Evolutionary conservation across 2,797 vertebrate species (phyloP).

Genomic region (Triplophysa yarkandensis): DNA sequence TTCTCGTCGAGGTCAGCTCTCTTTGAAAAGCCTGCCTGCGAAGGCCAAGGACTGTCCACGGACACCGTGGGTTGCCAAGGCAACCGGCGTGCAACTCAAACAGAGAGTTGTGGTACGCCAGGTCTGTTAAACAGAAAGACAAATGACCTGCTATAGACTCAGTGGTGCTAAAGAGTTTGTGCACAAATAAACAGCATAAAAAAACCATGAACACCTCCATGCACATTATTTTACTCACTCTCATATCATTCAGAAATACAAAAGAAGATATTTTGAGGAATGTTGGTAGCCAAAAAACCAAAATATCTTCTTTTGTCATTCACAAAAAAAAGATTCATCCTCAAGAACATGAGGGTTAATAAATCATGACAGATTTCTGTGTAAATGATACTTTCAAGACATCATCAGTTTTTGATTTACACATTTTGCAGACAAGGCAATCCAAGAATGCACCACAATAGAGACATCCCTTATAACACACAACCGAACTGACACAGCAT

Average conservation of each 20-base stretch:
- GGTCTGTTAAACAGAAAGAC: constrained; percentile 41
- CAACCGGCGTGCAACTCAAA: constrained; percentile 49
- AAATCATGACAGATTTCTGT: too few species aligned
- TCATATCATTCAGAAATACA: too few species aligned
- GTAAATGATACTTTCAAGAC: too few species aligned
- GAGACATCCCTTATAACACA: constrained; percentile 10
- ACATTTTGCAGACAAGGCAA: background rate
- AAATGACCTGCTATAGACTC: constrained; percentile 39
- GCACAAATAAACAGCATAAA: background rate
- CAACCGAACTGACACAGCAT: constrained; percentile 23
- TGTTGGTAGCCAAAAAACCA: too few species aligned
- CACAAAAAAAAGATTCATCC: too few species aligned
- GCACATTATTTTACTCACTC: too few species aligned
- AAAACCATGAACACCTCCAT: too few species aligned
- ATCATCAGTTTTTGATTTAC: background rate
- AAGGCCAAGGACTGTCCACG: constrained; percentile 50
- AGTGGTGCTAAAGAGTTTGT: background rate
- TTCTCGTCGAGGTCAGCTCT: constrained; percentile 44
- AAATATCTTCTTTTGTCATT: too few species aligned
- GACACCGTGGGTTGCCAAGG: constrained; percentile 47
- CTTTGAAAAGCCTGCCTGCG: constrained; percentile 52
- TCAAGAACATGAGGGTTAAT: too few species aligned
- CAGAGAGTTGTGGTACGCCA: constrained; percentile 19
- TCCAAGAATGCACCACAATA: background rate
- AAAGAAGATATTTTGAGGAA: too few species aligned